phyloP scores from a whole-genome alignment of 2,797 vertebrate species.

The Crypturellus tataupa region DNA sequence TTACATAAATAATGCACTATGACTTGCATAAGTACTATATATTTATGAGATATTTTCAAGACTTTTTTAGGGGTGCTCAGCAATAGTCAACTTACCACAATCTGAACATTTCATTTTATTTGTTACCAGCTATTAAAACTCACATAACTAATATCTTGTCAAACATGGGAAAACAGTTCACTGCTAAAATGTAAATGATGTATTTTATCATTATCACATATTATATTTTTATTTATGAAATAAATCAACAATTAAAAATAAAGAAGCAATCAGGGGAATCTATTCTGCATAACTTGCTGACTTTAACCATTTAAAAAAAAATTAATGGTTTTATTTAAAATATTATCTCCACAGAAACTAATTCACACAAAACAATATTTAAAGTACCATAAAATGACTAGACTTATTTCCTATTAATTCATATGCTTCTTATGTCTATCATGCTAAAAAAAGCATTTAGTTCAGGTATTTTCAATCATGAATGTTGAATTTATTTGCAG shows the following conservation, averaged over 20 bases:
- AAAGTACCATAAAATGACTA: not conserved
- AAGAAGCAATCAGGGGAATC: not conserved
- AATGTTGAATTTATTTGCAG: not conserved
- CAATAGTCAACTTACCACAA: not conserved
- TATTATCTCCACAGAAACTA: not conserved
- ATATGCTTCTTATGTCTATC: not conserved
- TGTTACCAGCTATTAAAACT: not conserved
- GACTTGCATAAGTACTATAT: not conserved
- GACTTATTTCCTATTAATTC: not conserved
- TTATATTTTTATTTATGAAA: not conserved
- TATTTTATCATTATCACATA: not conserved
- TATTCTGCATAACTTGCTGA: not conserved
- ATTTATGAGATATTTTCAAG: constrained; percentile 26
- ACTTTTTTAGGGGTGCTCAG: not conserved
- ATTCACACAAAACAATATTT: not conserved
- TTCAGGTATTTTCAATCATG: not conserved
- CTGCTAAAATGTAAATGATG: not conserved
- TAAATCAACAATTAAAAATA: not conserved
- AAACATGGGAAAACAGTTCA: not conserved
- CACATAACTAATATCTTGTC: not conserved
- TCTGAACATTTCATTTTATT: not conserved
- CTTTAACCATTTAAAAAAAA: not conserved
- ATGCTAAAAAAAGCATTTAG: not conserved
- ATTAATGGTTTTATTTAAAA: not conserved
- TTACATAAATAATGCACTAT: not conserved